These are phyloP conservation scores for Mixornis gularis DNA, from an alignment of 2,113 vertebrate species.

Conservation along the genomic window DNA sequence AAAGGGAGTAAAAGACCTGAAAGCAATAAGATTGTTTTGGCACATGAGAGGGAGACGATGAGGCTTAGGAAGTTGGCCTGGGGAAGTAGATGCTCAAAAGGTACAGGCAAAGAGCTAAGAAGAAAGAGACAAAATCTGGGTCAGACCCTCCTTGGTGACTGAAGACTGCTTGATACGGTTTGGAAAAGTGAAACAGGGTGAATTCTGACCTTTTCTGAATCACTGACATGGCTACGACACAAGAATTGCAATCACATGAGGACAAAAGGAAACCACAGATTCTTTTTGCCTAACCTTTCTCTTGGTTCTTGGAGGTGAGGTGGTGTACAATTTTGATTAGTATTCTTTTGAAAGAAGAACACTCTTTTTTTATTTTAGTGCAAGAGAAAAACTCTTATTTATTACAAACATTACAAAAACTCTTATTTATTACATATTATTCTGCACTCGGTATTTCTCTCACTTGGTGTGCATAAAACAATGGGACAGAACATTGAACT, in stretches of 20 bases:
- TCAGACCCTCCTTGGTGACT: conserved; percentile 45
- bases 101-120: conserved; percentile 24
- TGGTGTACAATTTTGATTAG: not conserved
- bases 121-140: conserved; percentile 52
- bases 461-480: not conserved
- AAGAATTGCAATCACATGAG: not conserved
- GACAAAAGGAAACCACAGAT: not conserved
- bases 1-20: conserved; percentile 47
- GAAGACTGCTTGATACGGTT: not conserved
- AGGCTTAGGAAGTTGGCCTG: conserved; percentile 39
- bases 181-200: not conserved
- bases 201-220: not conserved
- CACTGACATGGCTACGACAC: not conserved
- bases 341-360: not conserved
- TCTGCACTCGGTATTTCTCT: not conserved
- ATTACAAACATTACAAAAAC: not conserved
- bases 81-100: conserved; percentile 21
- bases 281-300: not conserved
- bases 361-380: not conserved
- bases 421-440: not conserved
- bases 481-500: not conserved
- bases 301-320: not conserved
- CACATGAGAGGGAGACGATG: conserved; percentile 21
- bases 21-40: conserved; percentile 44
- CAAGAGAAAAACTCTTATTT: not conserved